A percentile compares a stretch with the other conserved stretches of the same genome.
These are phyloP conservation scores for Oreochromis spilurus DNA, from an alignment of 2,113 vertebrate genomes.

Conservation along the genomic window DNA sequence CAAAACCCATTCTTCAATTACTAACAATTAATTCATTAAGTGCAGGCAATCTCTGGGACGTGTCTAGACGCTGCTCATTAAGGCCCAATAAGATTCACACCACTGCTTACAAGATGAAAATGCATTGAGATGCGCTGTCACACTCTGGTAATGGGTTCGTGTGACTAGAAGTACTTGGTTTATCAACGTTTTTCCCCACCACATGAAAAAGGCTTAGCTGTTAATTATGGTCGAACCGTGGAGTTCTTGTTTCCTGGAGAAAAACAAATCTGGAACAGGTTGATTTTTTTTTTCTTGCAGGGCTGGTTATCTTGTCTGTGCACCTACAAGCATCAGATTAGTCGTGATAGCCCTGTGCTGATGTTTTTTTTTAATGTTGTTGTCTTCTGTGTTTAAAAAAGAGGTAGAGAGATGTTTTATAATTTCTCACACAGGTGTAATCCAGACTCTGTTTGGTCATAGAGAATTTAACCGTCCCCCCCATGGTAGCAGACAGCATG, in stretches of 20 bases:
- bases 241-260: slow-evolving; percentile 23
- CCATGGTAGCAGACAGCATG: slow-evolving; percentile 23
- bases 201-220: neutral
- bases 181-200: slow-evolving; percentile 13
- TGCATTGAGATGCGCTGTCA: slow-evolving; percentile 51
- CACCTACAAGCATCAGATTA: neutral
- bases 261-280: slow-evolving; percentile 36
- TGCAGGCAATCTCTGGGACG: neutral
- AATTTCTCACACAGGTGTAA: slow-evolving; percentile 29
- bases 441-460: neutral
- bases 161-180: slow-evolving; percentile 25
- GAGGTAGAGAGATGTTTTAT: accelerated
- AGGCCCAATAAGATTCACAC: neutral
- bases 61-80: neutral
- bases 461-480: slow-evolving; percentile 13
- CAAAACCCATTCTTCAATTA: neutral
- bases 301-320: neutral
- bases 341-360: neutral
- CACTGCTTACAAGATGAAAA: neutral
- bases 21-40: neutral
- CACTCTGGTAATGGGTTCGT: slow-evolving; percentile 41
- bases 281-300: slow-evolving; percentile 6
- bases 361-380: neutral
- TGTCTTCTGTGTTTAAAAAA: neutral
- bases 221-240: slow-evolving; percentile 9